phyloP scores from a whole-genome alignment of 2,888 invertebrate genomes.

The Aporophyla nigra region DNA sequence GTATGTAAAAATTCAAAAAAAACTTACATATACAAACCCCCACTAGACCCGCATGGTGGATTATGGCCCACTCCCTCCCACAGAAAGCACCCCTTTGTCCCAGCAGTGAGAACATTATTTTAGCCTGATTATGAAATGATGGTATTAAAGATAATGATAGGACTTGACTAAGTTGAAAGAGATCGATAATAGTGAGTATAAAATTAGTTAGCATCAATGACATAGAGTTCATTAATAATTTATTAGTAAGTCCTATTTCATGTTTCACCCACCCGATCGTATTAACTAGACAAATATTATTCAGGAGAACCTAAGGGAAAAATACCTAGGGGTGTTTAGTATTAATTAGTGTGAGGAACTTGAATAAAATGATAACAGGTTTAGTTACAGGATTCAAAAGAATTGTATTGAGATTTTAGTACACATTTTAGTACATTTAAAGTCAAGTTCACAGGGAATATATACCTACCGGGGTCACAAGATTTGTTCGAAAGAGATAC shows the following conservation, averaged over 20 bases:
- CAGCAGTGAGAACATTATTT: too few species aligned
- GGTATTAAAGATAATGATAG: not conserved
- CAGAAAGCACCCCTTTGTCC: too few species aligned
- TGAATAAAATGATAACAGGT: not conserved
- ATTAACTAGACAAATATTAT: constrained; percentile 1
- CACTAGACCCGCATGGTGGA: too few species aligned
- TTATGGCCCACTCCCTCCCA: too few species aligned
- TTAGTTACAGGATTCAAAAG: not conserved
- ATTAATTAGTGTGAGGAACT: not conserved
- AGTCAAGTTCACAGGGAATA: not conserved
- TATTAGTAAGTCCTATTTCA: not conserved
- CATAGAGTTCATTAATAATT: constrained; percentile 9
- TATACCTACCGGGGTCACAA: too few species aligned
- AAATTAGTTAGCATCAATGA: not conserved
- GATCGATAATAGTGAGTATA: constrained; percentile 2
- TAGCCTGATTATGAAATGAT: constrained; percentile 19
- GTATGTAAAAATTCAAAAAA: too few species aligned
- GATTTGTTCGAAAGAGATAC: too few species aligned
- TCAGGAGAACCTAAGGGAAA: too few species aligned
- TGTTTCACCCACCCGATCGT: not conserved
- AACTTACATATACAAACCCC: too few species aligned
- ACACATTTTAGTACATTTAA: too few species aligned
- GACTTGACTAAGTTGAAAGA: not conserved
- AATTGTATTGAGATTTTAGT: not conserved
- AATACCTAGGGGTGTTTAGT: not conserved